Evolutionary conservation across 2,113 vertebrate genomes (phyloP).

Genomic region (Limanda limanda): DNA sequence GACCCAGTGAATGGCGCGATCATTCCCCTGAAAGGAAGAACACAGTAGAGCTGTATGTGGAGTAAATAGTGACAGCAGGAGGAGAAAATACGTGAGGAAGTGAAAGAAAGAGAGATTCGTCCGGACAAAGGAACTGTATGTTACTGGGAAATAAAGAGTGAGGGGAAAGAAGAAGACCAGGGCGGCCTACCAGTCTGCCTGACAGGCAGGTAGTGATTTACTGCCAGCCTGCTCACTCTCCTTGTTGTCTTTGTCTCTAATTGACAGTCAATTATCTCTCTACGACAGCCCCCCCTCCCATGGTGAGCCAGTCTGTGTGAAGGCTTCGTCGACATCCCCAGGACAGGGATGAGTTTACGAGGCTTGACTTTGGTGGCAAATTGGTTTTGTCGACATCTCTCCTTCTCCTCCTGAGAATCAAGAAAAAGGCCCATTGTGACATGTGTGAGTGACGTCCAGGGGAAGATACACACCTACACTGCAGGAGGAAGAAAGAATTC

Average conservation of each 20-base stretch:
- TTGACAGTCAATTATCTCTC: constrained; percentile 76
- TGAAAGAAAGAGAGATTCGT: constrained; percentile 19
- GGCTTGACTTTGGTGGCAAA: constrained; percentile 56
- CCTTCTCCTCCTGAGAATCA: neutral
- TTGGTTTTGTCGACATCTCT: constrained; percentile 54
- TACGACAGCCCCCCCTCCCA: constrained; percentile 56
- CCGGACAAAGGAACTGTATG: neutral
- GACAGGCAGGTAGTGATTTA: constrained; percentile 73
- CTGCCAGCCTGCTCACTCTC: constrained; percentile 62
- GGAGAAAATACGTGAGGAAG: neutral
- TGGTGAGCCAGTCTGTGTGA: constrained; percentile 32
- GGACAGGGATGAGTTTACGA: constrained; percentile 48
- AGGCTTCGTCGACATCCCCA: constrained; percentile 63
- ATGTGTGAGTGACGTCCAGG: neutral
- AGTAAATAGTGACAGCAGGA: constrained; percentile 21
- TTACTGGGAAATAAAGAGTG: constrained; percentile 19
- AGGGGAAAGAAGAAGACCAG: constrained; percentile 21
- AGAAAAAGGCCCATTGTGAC: neutral
- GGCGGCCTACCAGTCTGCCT: constrained; percentile 35
- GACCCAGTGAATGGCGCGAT: constrained; percentile 27
- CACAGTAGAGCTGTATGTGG: neutral
- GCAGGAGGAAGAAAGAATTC: constrained; percentile 2
- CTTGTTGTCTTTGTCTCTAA: constrained; percentile 65
- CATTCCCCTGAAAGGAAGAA: constrained; percentile 7
- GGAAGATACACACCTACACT: neutral